These are phyloP conservation scores for Meteorus colon DNA, from an alignment of 2,888 invertebrate species.

Conservation along the genomic window DNA sequence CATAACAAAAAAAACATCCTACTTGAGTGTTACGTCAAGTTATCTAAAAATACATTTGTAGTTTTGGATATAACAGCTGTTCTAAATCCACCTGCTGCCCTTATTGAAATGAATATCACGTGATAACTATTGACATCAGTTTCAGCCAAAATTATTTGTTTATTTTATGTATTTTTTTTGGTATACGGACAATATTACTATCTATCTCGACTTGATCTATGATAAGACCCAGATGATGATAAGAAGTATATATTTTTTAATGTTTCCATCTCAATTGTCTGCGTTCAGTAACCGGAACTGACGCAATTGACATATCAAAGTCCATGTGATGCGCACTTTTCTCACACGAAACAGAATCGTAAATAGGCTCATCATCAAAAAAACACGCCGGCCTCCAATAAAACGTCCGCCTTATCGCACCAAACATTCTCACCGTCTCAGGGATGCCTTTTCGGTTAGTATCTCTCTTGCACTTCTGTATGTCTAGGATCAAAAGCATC, in stretches of 20 bases:
- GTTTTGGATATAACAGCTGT: neutral
- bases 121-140: neutral
- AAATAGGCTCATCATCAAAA: conserved; percentile 28
- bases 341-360: neutral
- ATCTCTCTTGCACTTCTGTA: conserved; percentile 53
- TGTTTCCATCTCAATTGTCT: neutral
- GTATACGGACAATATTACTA: neutral
- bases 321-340: neutral
- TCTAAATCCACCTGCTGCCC: neutral
- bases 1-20: neutral
- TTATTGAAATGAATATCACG: neutral
- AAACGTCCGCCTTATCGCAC: conserved; percentile 62
- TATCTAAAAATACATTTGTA: neutral
- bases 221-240: neutral
- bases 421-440: conserved; percentile 57
- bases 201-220: conserved; percentile 1
- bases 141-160: neutral
- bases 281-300: neutral
- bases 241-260: neutral
- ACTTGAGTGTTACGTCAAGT: neutral
- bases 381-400: conserved; percentile 59
- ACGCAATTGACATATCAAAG: neutral
- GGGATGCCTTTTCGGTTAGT: neutral
- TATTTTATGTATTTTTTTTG: neutral
- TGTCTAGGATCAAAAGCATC: conserved; percentile 58